phyloP scores from a whole-genome alignment of 2,797 vertebrate genomes.

The Enteromius argenteus region DNA sequence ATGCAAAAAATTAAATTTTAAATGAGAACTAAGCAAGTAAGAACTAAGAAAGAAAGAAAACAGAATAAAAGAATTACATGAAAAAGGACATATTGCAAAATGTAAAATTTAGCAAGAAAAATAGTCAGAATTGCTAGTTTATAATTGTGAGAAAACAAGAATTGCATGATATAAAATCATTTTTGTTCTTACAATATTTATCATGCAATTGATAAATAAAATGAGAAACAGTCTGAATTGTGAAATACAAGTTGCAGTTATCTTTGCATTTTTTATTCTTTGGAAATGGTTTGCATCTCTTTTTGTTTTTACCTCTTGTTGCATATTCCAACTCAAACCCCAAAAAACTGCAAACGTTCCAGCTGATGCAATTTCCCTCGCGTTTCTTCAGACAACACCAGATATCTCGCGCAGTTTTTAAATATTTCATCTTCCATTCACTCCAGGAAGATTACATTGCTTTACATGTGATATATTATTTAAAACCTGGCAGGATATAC shows the following conservation, averaged over 20 bases:
- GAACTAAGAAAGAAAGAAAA: no score
- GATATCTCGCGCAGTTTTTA: not conserved
- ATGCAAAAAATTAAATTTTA: no score
- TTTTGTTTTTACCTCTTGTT: not conserved
- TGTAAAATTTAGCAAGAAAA: no score
- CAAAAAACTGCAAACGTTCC: not conserved
- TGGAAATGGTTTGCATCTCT: not conserved
- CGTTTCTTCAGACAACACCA: not conserved
- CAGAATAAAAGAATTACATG: no score
- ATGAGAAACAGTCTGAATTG: not conserved
- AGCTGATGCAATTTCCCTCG: not conserved
- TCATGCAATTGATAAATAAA: not conserved
- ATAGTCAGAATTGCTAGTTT: no score
- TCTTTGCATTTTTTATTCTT: not conserved
- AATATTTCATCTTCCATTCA: slow-evolving; percentile 31
- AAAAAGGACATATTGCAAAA: not conserved
- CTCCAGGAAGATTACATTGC: slow-evolving; percentile 40
- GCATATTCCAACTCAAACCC: not conserved
- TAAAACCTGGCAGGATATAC: slow-evolving; percentile 22
- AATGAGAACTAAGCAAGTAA: no score
- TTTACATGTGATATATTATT: slow-evolving; percentile 51
- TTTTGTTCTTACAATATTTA: not conserved
- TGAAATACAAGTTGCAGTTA: not conserved
- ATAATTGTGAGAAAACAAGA: not conserved
- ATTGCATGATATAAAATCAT: not conserved